Evolutionary conservation across 2,888 invertebrate species (phyloP).

Genomic region (Sericinus montela): DNA sequence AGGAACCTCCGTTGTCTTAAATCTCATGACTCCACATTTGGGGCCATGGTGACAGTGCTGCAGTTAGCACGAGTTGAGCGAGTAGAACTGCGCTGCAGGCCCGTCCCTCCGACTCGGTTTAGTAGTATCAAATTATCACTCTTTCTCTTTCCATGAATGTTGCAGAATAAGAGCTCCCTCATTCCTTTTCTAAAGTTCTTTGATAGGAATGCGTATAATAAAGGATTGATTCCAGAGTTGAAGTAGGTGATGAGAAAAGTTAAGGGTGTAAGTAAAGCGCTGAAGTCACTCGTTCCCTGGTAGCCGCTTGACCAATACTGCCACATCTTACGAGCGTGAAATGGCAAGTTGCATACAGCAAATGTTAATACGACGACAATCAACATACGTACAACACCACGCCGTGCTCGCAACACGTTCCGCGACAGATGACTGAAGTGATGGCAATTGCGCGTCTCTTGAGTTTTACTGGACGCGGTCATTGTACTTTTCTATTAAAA

Average conservation of each 20-base stretch:
- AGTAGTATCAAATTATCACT: conserved; percentile 63
- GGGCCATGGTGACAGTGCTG: conserved; percentile 75
- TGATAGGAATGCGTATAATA: conserved; percentile 92
- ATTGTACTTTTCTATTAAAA: conserved; percentile 35
- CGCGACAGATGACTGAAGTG: conserved; percentile 85
- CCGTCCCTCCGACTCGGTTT: conserved; percentile 65
- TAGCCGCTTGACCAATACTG: conserved; percentile 88
- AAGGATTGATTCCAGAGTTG: conserved; percentile 94
- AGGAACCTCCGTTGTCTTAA: conserved; percentile 61
- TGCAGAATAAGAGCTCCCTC: conserved; percentile 87
- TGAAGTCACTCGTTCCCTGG: conserved; percentile 85
- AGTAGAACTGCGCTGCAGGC: conserved; percentile 67
- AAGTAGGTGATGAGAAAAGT: conserved; percentile 93
- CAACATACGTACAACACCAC: conserved; percentile 93
- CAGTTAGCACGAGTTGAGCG: conserved; percentile 76
- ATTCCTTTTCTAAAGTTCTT: conserved; percentile 91
- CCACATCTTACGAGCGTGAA: conserved; percentile 93
- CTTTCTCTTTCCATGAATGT: conserved; percentile 57
- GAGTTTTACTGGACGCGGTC: conserved; percentile 34
- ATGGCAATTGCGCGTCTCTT: conserved; percentile 75
- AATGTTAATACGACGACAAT: conserved; percentile 93
- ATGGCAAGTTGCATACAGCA: conserved; percentile 93
- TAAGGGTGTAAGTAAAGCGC: conserved; percentile 88
- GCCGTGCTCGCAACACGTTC: conserved; percentile 87
- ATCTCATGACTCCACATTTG: conserved; percentile 73